Percentiles rank a stretch among this genome's conserved stretches.
These are phyloP conservation scores for Pica pica DNA, from an alignment of 2,113 vertebrate genomes.

Conservation along the genomic window DNA sequence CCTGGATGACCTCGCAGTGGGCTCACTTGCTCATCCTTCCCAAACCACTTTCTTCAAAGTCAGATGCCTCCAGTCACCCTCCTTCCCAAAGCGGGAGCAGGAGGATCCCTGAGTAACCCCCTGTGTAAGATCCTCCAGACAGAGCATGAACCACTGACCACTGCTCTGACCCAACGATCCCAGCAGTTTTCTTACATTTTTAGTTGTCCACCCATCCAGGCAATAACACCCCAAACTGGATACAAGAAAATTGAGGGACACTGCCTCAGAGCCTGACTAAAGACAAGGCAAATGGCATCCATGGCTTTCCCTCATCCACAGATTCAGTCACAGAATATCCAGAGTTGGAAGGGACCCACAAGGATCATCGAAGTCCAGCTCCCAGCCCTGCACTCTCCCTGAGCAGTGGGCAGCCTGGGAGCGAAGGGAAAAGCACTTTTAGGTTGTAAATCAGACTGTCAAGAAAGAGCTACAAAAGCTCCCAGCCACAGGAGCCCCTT, in stretches of 20 bases:
- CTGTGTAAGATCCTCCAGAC: not conserved
- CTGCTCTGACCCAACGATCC: not conserved
- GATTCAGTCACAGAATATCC: not conserved
- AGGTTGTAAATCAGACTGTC: not conserved
- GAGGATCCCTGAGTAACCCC: not conserved
- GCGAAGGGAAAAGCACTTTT: not conserved
- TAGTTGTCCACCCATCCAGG: not conserved
- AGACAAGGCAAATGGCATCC: not conserved
- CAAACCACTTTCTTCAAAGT: not conserved
- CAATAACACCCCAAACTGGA: not conserved
- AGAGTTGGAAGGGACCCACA: not conserved
- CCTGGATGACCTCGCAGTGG: not conserved
- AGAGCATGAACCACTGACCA: not conserved
- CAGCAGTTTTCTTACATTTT: not conserved
- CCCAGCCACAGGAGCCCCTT: not conserved
- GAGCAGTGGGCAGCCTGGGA: not conserved
- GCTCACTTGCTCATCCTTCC: not conserved
- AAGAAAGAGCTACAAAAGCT: not conserved
- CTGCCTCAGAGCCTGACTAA: not conserved
- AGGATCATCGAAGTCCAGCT: accelerated
- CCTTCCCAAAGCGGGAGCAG: not conserved
- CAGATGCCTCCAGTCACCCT: not conserved
- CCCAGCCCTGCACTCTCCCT: not conserved
- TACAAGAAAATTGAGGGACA: not conserved
- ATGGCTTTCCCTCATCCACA: not conserved